Evolutionary conservation across 2,113 vertebrate genomes (phyloP).

Genomic region (Stictonetta naevosa): DNA sequence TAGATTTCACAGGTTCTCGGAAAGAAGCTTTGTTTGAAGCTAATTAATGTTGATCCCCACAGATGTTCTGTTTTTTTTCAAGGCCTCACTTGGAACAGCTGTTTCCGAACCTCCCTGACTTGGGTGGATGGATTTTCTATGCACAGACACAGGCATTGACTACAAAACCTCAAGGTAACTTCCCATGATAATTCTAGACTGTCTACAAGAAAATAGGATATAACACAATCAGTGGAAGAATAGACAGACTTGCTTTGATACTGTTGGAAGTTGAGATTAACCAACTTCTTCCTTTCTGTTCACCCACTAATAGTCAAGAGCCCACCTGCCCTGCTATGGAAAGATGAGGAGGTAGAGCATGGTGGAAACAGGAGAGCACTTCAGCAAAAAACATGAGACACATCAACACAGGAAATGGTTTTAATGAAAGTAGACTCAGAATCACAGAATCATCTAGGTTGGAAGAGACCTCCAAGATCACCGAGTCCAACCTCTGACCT

Average conservation of each 20-base stretch:
- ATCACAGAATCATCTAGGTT: no score
- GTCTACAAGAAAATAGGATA: not conserved
- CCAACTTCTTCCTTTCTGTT: not conserved
- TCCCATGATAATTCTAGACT: not conserved
- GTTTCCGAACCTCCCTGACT: not conserved
- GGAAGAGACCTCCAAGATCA: no score
- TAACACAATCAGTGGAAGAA: not conserved
- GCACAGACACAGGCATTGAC: not conserved
- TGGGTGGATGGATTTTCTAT: not conserved
- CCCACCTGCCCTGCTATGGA: not conserved
- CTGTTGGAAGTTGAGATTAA: not conserved
- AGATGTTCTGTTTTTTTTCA: not conserved
- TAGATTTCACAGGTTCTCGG: not conserved
- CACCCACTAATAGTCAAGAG: not conserved
- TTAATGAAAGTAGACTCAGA: not conserved
- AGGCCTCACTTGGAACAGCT: not conserved
- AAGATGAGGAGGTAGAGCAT: not conserved
- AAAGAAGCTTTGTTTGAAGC: not conserved
- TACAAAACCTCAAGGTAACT: not conserved
- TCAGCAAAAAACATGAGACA: not conserved
- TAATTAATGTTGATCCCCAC: not conserved
- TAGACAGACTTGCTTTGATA: not conserved
- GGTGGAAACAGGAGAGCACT: not conserved
- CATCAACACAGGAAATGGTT: not conserved
- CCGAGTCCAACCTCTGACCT: no score